These are phyloP conservation scores for Zaprionus lachaisei DNA, from an alignment of 1,140 invertebrate species.

Conservation along the genomic window DNA sequence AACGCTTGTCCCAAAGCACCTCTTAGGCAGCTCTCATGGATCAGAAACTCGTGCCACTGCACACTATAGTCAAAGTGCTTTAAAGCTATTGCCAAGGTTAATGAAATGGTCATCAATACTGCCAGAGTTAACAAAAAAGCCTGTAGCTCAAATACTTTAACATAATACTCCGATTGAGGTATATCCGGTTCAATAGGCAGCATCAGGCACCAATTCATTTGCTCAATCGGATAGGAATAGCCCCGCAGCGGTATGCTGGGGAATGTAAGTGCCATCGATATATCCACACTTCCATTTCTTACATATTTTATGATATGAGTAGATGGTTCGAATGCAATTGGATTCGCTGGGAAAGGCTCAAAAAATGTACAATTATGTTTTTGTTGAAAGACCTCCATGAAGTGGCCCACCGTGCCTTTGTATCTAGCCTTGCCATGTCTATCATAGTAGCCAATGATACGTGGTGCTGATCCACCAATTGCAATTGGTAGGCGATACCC, in stretches of 20 bases:
- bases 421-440: slow-evolving; percentile 42
- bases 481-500: slow-evolving; percentile 57
- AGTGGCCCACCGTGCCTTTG: slow-evolving; percentile 68
- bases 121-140: slow-evolving; percentile 61
- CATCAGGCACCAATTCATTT: slow-evolving; percentile 70
- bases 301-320: slow-evolving; percentile 59
- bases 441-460: slow-evolving; percentile 62
- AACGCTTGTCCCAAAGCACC: slow-evolving; percentile 74
- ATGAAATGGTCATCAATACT: slow-evolving; percentile 50
- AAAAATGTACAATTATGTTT: slow-evolving; percentile 59
- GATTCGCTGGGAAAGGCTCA: slow-evolving; percentile 45
- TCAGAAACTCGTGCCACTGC: slow-evolving; percentile 49
- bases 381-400: slow-evolving; percentile 59
- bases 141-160: slow-evolving; percentile 61
- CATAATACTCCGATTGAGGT: slow-evolving; percentile 64
- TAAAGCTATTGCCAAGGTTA: slow-evolving; percentile 44
- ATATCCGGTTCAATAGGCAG: slow-evolving; percentile 71
- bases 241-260: slow-evolving; percentile 44
- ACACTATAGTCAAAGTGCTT: slow-evolving; percentile 53
- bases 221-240: slow-evolving; percentile 69
- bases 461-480: slow-evolving; percentile 61
- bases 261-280: slow-evolving; percentile 62
- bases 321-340: slow-evolving; percentile 37
- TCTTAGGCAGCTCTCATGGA: slow-evolving; percentile 70
- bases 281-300: slow-evolving; percentile 62